Evolutionary conservation across 1,140 invertebrate genomes (phyloP).

Genomic region (Apis dorsata): DNA sequence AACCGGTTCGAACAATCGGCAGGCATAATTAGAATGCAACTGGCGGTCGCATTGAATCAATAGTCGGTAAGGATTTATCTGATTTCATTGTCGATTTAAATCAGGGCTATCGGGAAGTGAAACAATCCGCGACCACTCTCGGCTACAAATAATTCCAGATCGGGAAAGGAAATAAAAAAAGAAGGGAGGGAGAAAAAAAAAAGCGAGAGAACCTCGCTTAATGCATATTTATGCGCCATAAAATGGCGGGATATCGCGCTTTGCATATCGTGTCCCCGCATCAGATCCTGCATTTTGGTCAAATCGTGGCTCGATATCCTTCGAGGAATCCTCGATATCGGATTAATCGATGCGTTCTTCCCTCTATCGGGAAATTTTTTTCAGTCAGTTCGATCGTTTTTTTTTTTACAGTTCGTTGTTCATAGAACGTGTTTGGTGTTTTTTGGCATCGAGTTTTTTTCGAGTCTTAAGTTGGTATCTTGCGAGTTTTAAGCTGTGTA

Average conservation of each 20-base stretch:
- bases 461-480: too few relatives aligned
- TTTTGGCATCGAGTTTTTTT: too few relatives aligned
- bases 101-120: constrained; percentile 20
- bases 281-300: background rate
- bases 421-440: too few relatives aligned
- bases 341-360: constrained; percentile 15
- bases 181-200: background rate
- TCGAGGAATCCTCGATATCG: constrained; percentile 25
- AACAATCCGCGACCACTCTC: constrained; percentile 27
- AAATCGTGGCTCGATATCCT: background rate
- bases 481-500: too few relatives aligned
- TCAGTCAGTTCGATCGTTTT: too few relatives aligned
- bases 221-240: constrained; percentile 41
- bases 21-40: constrained; percentile 35
- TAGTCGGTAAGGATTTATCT: constrained; percentile 24
- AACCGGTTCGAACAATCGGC: too few relatives aligned
- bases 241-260: constrained; percentile 5
- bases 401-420: too few relatives aligned
- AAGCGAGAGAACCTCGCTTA: background rate
- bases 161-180: too few relatives aligned
- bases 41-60: constrained; percentile 9
- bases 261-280: constrained; percentile 7
- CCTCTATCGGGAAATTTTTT: background rate
- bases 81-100: constrained; percentile 46
- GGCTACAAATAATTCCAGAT: constrained; percentile 30